Evolutionary conservation across 2,888 invertebrate genomes (phyloP).

Genomic region (Temnothorax unifasciatus): DNA sequence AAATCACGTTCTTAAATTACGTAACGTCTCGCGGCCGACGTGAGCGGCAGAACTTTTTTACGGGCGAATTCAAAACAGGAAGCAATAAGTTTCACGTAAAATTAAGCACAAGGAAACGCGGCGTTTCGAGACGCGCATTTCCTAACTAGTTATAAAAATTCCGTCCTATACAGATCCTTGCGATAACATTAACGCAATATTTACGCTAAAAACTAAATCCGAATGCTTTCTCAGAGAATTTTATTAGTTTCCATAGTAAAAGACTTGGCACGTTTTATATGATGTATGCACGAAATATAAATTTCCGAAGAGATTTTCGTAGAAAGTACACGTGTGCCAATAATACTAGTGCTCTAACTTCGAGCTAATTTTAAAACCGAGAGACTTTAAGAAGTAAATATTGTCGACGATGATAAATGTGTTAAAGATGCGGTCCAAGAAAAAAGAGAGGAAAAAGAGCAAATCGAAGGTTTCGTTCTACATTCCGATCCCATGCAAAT

Average conservation of each 20-base stretch:
- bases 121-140: background rate
- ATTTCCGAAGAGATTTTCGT: background rate
- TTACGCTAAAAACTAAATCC: no score
- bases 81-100: constrained; percentile 13
- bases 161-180: background rate
- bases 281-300: background rate
- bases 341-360: background rate
- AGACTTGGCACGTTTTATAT: background rate
- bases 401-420: background rate
- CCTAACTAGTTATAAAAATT: background rate
- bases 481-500: background rate
- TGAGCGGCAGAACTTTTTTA: constrained; percentile 10
- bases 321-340: background rate
- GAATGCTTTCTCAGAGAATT: background rate
- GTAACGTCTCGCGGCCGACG: constrained; percentile 19
- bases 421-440: background rate
- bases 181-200: background rate
- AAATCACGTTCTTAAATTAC: constrained; percentile 29
- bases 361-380: background rate
- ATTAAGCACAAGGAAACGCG: background rate
- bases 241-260: background rate
- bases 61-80: constrained; percentile 4
- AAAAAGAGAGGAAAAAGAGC: constrained; percentile 21
- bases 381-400: background rate
- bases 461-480: background rate